Evolutionary conservation across 2,888 invertebrate genomes (phyloP).

Genomic region (Apamea crenata): DNA sequence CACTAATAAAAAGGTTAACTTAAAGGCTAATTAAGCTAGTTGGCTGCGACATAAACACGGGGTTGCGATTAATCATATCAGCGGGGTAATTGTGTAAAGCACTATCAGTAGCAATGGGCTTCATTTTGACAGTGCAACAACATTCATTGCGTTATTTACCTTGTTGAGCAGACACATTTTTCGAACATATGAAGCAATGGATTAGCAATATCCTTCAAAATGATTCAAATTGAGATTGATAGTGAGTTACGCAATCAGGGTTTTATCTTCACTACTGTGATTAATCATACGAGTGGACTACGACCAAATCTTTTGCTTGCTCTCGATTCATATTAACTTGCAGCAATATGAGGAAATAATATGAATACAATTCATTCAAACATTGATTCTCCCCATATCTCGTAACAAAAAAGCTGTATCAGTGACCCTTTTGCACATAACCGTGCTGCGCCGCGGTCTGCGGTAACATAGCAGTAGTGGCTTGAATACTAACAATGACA

Average conservation of each 20-base stretch:
- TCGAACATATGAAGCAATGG: too few relatives aligned
- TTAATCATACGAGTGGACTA: neutral
- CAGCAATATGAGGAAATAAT: neutral
- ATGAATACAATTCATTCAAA: too few relatives aligned
- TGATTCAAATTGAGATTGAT: too few relatives aligned
- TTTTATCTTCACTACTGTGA: neutral
- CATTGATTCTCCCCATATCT: slow-evolving; percentile 3
- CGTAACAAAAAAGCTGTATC: slow-evolving; percentile 11
- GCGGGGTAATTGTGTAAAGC: neutral
- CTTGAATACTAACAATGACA: slow-evolving; percentile 20
- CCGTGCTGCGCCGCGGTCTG: slow-evolving; percentile 15
- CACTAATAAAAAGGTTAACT: neutral
- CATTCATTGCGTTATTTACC: too few relatives aligned
- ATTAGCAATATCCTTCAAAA: too few relatives aligned
- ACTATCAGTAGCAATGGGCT: too few relatives aligned
- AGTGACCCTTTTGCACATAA: slow-evolving; percentile 4
- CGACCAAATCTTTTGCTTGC: neutral
- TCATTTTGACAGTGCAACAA: too few relatives aligned
- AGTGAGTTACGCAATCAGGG: too few relatives aligned
- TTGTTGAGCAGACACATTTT: too few relatives aligned
- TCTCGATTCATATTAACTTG: neutral
- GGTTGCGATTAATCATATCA: neutral
- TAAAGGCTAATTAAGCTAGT: neutral
- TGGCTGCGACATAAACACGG: neutral
- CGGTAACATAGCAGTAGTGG: slow-evolving; percentile 16